Evolutionary conservation across 2,797 vertebrate genomes (phyloP).

Genomic region (Myotis pilosus): DNA sequence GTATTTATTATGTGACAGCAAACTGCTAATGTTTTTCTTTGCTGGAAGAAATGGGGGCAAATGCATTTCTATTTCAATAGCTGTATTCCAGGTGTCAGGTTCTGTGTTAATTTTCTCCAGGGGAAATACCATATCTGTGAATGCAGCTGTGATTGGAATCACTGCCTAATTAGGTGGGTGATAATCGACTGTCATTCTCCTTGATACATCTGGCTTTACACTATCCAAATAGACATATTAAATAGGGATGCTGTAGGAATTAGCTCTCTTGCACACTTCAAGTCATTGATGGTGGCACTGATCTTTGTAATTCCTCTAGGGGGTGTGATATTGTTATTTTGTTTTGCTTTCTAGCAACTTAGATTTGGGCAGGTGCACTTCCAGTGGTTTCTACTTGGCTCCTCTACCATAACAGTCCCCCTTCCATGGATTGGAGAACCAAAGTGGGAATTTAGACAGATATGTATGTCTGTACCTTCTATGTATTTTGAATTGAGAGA

Average conservation of each 20-base stretch:
- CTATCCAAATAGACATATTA: slow-evolving; percentile 62
- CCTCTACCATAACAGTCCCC: background rate
- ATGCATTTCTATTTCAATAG: slow-evolving; percentile 42
- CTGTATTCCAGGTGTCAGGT: slow-evolving; percentile 60
- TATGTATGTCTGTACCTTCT: background rate
- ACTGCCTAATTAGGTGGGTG: slow-evolving; percentile 64
- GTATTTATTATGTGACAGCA: background rate
- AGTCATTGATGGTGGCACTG: slow-evolving; percentile 43
- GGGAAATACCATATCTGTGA: slow-evolving; percentile 61
- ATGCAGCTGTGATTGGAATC: slow-evolving; percentile 71
- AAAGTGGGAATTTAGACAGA: background rate
- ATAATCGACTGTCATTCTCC: slow-evolving; percentile 73
- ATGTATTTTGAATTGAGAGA: background rate
- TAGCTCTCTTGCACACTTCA: slow-evolving; percentile 42
- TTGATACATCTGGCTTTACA: slow-evolving; percentile 71
- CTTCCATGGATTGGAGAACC: background rate
- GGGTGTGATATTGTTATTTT: slow-evolving; percentile 33
- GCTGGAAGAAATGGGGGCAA: background rate
- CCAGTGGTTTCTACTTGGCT: background rate
- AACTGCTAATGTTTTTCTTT: slow-evolving; percentile 38
- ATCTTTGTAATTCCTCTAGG: slow-evolving; percentile 47
- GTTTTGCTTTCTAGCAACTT: slow-evolving; percentile 19
- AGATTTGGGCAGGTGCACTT: background rate
- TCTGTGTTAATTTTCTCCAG: slow-evolving; percentile 66
- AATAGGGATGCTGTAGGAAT: slow-evolving; percentile 42